Evolutionary conservation across 2,888 invertebrate genomes (phyloP), one percentile per base, ranked within the genome.

Genomic region (Machimus rusticus): DNA sequence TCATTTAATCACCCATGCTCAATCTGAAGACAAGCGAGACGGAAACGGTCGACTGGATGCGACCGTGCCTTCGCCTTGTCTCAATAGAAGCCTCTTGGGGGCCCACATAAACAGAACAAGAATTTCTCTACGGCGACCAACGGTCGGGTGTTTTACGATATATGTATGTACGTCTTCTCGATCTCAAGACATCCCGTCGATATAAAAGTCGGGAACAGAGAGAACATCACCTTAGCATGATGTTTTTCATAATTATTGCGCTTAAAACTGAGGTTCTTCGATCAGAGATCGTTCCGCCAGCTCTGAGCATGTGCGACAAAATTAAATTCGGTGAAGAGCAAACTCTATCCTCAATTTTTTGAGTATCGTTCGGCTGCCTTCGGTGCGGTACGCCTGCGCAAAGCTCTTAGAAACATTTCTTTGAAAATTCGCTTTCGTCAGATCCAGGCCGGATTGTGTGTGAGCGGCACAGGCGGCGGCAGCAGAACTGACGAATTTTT

Each of bases 401-500:
- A 85, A 85, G 46, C 74, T 74, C 46, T 74, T 74, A 76, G 74
- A 74, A 79, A 74, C 31, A 31, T 51, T 79, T 79, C 79, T 46
- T 39, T 79, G 31, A 79, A 66, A 34, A 16, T 46, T 14, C 16
- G 28, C 31, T 16, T 51, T 81, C 31, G 81, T 81, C 81, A 55
- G 55, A 51, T 81, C 81, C 81, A 81, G 81, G 81, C 46, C 28
- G 51, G 55, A 51, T 37, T 34, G 66, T 82, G 82, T 82, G 82
- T 66, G 81, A 81, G 82, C 55, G 76, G 43, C 78, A 46, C 43
- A 78, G 78, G 23, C n/a, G 43, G 55, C n/a, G 31, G 51, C 79
- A 79, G 31, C 55, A 79, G 31, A 78, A 79, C 79, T 66, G 66
- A 66, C 79, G 79, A 82, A 82, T 16, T 46, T 46, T 51, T 57